Evolutionary conservation across 2,797 vertebrate genomes (phyloP).

Genomic region (Parauchenoglanis punctatus): DNA sequence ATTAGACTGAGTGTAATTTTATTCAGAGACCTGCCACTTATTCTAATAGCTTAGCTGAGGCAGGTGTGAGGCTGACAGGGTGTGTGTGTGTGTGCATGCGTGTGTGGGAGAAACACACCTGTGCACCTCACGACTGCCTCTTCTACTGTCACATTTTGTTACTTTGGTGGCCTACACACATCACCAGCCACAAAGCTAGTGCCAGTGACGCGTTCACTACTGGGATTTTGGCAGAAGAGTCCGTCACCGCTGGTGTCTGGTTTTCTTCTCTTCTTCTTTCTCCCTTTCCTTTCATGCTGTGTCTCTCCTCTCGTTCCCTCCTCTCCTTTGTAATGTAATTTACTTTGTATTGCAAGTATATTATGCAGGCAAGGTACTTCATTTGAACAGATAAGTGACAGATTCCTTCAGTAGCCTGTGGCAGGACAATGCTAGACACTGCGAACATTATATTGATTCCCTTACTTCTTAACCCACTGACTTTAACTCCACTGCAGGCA

Average conservation of each 20-base stretch:
- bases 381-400: slow-evolving; percentile 26
- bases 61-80: slow-evolving; percentile 51
- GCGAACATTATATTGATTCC: slow-evolving; percentile 13
- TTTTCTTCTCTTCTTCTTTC: slow-evolving; percentile 2
- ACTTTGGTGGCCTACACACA: slow-evolving; percentile 36
- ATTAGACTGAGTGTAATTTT: slow-evolving; percentile 81
- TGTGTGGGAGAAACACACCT: slow-evolving; percentile 47
- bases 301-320: not conserved
- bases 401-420: slow-evolving; percentile 21
- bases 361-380: slow-evolving; percentile 21
- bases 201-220: slow-evolving; percentile 6
- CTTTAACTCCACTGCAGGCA: slow-evolving; percentile 6
- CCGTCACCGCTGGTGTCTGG: not conserved
- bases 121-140: slow-evolving; percentile 40
- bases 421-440: not conserved
- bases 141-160: slow-evolving; percentile 51
- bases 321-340: slow-evolving; percentile 11
- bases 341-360: slow-evolving; percentile 10
- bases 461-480: not conserved
- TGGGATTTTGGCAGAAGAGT: slow-evolving; percentile 15
- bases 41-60: slow-evolving; percentile 74
- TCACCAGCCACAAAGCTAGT: slow-evolving; percentile 24
- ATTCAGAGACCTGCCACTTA: slow-evolving; percentile 77
- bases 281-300: not conserved
- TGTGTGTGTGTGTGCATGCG: not conserved